These are phyloP conservation scores for Coranthus polyacanthus DNA, from an alignment of 2,797 vertebrate genomes.

Conservation along the genomic window DNA sequence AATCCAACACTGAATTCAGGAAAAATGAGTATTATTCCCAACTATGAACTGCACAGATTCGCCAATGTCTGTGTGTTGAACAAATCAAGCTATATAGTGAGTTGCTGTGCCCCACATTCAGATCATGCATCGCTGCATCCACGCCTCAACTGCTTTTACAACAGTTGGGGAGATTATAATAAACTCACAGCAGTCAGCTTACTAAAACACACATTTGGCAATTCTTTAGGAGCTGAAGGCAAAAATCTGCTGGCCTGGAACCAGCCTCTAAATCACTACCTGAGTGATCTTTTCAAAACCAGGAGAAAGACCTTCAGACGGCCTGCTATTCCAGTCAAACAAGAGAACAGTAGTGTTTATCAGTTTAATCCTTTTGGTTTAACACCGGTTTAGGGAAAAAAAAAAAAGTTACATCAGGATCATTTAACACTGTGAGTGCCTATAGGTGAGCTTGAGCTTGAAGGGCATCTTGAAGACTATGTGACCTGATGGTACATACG, in stretches of 20 bases:
- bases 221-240: conserved; percentile 41
- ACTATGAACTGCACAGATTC: not conserved
- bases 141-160: conserved; percentile 40
- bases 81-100: too few species aligned
- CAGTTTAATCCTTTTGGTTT: not conserved
- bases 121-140: conserved; percentile 26
- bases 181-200: conserved; percentile 7
- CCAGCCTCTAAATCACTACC: conserved; percentile 35
- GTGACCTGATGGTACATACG: too few species aligned
- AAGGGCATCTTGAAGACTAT: too few species aligned
- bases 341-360: not conserved
- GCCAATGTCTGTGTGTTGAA: too few species aligned
- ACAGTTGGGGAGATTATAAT: conserved; percentile 35
- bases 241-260: conserved; percentile 37
- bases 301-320: conserved; percentile 17
- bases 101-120: not conserved
- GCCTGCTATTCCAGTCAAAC: conserved; percentile 3
- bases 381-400: not conserved
- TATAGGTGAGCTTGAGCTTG: too few species aligned
- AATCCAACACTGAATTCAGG: conserved; percentile 26
- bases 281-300: conserved; percentile 38
- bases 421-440: not conserved
- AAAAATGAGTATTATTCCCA: not conserved
- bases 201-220: conserved; percentile 50
- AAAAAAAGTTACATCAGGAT: conserved; percentile 18